phyloP scores from a whole-genome alignment of 92 coral and sea anemone genomes.

The Umimayanthus chanpuru region DNA sequence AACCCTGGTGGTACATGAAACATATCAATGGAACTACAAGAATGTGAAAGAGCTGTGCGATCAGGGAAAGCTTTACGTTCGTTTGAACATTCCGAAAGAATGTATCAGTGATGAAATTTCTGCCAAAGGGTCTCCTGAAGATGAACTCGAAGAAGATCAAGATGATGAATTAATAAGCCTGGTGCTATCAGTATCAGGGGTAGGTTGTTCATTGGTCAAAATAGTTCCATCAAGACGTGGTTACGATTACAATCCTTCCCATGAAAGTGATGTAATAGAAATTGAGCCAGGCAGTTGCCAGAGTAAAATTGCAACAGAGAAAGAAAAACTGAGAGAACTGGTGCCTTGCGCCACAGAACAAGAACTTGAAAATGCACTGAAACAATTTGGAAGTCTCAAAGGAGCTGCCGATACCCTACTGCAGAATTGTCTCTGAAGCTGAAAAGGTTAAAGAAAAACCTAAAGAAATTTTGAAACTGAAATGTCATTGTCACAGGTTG shows the following conservation, averaged over 20 bases:
- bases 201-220: too few relatives aligned
- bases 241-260: neutral
- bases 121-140: too few relatives aligned
- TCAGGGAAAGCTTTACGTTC: too few relatives aligned
- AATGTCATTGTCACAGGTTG: slow-evolving; percentile 27
- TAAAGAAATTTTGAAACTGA: neutral
- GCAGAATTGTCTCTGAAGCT: neutral
- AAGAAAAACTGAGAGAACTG: slow-evolving; percentile 38
- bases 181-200: too few relatives aligned
- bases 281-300: neutral
- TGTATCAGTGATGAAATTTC: too few relatives aligned
- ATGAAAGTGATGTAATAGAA: neutral
- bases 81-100: too few relatives aligned
- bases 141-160: too few relatives aligned
- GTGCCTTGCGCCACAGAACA: slow-evolving; percentile 60
- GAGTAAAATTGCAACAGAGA: slow-evolving; percentile 29
- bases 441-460: slow-evolving; percentile 13
- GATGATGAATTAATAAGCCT: too few relatives aligned
- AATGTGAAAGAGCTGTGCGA: too few relatives aligned
- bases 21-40: too few relatives aligned
- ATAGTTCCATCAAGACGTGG: too few relatives aligned
- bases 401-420: slow-evolving; percentile 61
- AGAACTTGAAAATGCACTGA: slow-evolving; percentile 57
- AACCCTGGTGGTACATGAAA: too few relatives aligned
- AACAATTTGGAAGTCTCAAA: slow-evolving; percentile 43